Base-by-base conservation (phyloP, 1,140 invertebrate genomes). In the Microplitis mediator region DNA sequence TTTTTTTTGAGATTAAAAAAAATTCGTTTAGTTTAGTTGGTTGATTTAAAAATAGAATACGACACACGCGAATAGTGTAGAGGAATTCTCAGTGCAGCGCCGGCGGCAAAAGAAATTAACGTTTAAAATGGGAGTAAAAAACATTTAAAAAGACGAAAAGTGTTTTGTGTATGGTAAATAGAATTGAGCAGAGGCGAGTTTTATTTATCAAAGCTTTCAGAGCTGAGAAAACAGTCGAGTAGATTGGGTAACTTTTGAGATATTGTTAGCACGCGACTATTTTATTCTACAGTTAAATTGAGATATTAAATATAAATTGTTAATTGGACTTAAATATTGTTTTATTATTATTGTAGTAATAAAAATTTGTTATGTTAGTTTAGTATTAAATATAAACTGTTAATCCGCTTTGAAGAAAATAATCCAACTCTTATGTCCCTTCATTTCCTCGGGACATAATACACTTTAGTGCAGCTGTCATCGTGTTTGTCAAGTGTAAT, bases 241-340 rank as follows among this genome's bases (percentile, higher is more conserved):
- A 54, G 52, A 23, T 23, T 2, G 23, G 2, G 23, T 23, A 2
- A 23, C 23, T 23, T 45, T 72, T 76, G 76, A 79, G 74, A 80
- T 80, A 80, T 80, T 75, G 75, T 75, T 68, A 77, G 76, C 79
- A 77, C 74, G 75, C 77, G 76, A 80, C 78, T 78, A 79, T 75
- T 79, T 80, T 78, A 78, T 80, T 79, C 77, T 69, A 23, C 23
- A 23, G 23, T 23, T 23, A 23, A 23, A 23, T 23, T 23, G 23
- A 23, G 23, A 23, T 23, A 23, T 23, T 60, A 51, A 31, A 31
- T 16, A 58, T 31, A 31, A 16, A 14, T 23, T 23, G 23, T 23
- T 23, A 23, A 23, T 23, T 1, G 23, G 2, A 23, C 23, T 23
- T 23, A 23, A 23, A 23, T 23, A 23, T 23, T 23, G 23, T 23